phyloP scores from a whole-genome alignment of 2,888 invertebrate species.

The Spisula subtruncata region DNA sequence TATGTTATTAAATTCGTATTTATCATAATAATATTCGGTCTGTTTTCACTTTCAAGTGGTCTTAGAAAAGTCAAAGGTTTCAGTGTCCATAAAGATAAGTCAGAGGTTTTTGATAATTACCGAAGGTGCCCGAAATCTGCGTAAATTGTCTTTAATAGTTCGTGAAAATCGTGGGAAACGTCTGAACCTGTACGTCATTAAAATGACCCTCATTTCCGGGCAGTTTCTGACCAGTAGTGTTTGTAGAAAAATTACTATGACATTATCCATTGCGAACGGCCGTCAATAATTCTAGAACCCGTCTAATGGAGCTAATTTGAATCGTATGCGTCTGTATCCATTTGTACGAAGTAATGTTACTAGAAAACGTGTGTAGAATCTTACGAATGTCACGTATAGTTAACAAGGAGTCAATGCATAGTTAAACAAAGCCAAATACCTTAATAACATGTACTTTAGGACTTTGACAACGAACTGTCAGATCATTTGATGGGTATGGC shows the following conservation, averaged over 20 bases:
- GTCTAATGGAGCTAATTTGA: constrained; percentile 6
- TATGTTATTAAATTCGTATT: constrained; percentile 36
- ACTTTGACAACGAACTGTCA: too few species aligned
- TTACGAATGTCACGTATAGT: too few species aligned
- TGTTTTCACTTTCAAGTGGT: constrained; percentile 46
- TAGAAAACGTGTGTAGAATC: neutral
- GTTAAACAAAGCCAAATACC: too few species aligned
- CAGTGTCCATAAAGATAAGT: constrained; percentile 44
- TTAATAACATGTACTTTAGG: too few species aligned
- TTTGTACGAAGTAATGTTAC: neutral
- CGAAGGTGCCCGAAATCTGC: constrained; percentile 36
- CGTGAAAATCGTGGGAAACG: constrained; percentile 43
- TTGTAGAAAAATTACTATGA: constrained; percentile 14
- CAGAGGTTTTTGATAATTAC: constrained; percentile 37
- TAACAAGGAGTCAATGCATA: too few species aligned
- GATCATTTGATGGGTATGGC: too few species aligned
- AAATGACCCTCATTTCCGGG: constrained; percentile 18
- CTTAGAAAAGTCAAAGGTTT: constrained; percentile 26
- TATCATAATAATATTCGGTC: neutral
- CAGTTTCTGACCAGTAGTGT: neutral
- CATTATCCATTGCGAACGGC: neutral
- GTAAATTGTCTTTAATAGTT: constrained; percentile 45
- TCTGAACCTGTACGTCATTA: neutral
- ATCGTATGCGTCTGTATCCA: neutral
- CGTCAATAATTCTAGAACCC: neutral